Evolutionary conservation across 2,888 invertebrate genomes (phyloP), one percentile per base, ranked within the genome.

Genomic region (Phragmatobia fuliginosa): DNA sequence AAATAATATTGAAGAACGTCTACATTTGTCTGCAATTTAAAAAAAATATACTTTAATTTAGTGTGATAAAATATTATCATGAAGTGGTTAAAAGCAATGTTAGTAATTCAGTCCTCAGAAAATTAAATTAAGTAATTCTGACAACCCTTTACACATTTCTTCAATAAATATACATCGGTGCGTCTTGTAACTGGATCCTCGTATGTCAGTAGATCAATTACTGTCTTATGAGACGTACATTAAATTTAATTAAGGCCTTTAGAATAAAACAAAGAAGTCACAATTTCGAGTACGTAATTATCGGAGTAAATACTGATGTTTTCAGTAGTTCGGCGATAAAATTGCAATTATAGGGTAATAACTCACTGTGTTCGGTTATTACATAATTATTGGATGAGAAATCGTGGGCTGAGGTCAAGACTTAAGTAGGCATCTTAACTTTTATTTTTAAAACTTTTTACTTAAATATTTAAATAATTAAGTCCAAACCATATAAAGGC

Each of bases 261-360:
- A 72, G 1, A 77, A 76, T 74, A 74, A 76, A 85, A 81, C 84
- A 84, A 81, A 78, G 77, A 79, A 76, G 66, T 73, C 71, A 74
- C 83, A 79, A 83, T 73, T 79, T 75, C 36, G 31, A 36, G 75
- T 45, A 66, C 41, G 59, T 66, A 82, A 83, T 81, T 82, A 79
- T 75, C 56, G 65, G 72, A 81, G 73, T 73, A 73, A 74, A 74
- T 81, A 79, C 73, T 75, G 79, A 82, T 80, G 82, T 71, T 80
- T 83, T 81, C 83, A 73, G 83, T 83, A 84, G 83, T 80, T 71
- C 72, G 71, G 76, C 81, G 82, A 85, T 87, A 84, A 83, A 80
- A 78, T 80, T 79, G 85, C 80, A 87, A 88, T 88, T 87, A 87
- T 71, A 66, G 79, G 72, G 76, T 77, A 79, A 80, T 80, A 78